Conservation (phyloP, 2,888 invertebrate species). For the Ornithoptera priamus region DNA sequence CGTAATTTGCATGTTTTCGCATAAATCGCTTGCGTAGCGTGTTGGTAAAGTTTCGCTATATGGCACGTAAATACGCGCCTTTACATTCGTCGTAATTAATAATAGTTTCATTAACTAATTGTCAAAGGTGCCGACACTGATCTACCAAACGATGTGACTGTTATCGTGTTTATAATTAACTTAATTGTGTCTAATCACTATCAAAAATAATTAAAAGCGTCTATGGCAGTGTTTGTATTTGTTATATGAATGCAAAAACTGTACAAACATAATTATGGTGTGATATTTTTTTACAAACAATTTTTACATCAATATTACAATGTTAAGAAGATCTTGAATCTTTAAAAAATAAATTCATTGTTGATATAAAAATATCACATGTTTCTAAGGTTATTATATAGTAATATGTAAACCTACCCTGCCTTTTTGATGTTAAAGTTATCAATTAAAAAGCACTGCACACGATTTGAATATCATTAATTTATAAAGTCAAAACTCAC, state of each 20-base stretch:
- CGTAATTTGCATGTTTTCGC: conserved; percentile 29
- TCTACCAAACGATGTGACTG: conserved; percentile 37
- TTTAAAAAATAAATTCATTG: neutral
- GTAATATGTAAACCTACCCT: conserved; percentile 33
- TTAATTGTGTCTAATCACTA: conserved; percentile 4
- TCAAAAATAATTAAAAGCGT: neutral
- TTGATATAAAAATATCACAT: neutral
- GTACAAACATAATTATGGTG: neutral
- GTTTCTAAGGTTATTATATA: neutral
- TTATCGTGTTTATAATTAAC: conserved; percentile 27
- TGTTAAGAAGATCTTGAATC: neutral
- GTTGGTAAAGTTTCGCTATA: conserved; percentile 11
- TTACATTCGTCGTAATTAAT: conserved; percentile 15
- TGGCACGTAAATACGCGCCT: conserved; percentile 17
- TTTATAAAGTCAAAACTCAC: conserved; percentile 43
- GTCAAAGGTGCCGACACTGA: conserved; percentile 39
- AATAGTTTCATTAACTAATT: conserved; percentile 38
- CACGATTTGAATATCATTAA: conserved; percentile 42
- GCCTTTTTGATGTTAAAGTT: conserved; percentile 26
- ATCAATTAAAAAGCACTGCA: conserved; percentile 42
- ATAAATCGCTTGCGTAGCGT: conserved; percentile 25
- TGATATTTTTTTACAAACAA: neutral
- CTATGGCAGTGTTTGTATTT: neutral
- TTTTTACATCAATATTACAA: neutral
- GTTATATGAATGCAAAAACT: neutral